Conservation (phyloP, 2,113 vertebrate species). For the Cromileptes altivelis region DNA sequence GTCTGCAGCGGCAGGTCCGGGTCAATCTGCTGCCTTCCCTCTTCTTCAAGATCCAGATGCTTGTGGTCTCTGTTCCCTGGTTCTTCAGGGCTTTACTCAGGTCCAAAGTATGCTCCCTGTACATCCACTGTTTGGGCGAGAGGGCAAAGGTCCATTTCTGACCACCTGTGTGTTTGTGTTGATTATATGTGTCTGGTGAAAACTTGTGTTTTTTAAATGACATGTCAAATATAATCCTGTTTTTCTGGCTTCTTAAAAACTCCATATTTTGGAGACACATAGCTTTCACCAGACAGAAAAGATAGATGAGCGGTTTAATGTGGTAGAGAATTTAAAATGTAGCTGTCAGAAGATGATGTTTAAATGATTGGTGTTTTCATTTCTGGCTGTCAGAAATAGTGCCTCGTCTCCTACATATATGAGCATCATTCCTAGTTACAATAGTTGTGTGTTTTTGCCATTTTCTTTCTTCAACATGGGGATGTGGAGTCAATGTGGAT, state of each 20-base stretch:
- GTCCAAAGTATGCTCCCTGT: constrained; percentile 75
- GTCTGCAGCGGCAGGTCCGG: constrained; percentile 90
- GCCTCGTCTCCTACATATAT: not conserved
- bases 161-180: not conserved
- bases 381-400: not conserved
- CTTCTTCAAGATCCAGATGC: constrained; percentile 86
- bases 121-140: not conserved
- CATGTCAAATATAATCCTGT: not conserved
- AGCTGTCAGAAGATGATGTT: not conserved
- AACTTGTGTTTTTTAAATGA: not conserved
- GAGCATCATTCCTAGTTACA: not conserved
- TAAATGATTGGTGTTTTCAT: not conserved
- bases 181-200: not conserved
- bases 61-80: constrained; percentile 75
- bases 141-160: constrained; percentile 14
- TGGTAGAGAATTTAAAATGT: not conserved
- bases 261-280: not conserved
- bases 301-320: not conserved
- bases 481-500: not conserved
- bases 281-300: not conserved
- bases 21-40: constrained; percentile 86
- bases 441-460: not conserved
- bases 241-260: not conserved
- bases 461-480: not conserved
- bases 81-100: constrained; percentile 60